A percentile compares a stretch with the other conserved stretches of the same genome.
Evolutionary conservation across 1,140 invertebrate species (phyloP).

Genomic region (Bicyclus anynana): DNA sequence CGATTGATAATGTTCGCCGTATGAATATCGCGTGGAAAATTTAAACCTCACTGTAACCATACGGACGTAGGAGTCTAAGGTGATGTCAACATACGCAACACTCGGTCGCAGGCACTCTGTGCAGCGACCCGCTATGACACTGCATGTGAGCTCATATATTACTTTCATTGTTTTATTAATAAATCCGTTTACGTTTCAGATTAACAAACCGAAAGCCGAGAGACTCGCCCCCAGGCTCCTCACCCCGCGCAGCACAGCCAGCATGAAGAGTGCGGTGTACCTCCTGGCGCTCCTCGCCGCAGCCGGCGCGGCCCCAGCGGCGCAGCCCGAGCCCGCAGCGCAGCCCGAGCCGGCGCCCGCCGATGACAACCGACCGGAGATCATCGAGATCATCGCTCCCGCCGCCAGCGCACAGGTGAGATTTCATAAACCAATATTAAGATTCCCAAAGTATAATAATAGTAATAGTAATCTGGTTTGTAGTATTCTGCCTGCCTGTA

Average conservation of each 20-base stretch:
- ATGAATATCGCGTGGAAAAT: not conserved
- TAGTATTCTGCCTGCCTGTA: too few relatives aligned
- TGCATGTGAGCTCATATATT: too few relatives aligned
- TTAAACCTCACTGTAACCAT: not conserved
- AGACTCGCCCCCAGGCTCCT: not conserved
- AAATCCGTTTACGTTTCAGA: not conserved
- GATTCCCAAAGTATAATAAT: too few relatives aligned
- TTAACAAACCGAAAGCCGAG: not conserved
- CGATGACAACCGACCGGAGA: slow-evolving; percentile 63
- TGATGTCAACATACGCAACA: not conserved
- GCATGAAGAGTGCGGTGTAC: slow-evolving; percentile 49
- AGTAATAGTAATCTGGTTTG: too few relatives aligned
- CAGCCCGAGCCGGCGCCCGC: slow-evolving; percentile 42
- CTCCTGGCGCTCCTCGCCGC: slow-evolving; percentile 42
- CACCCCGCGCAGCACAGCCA: not conserved
- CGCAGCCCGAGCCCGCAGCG: slow-evolving; percentile 36
- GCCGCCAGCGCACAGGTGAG: slow-evolving; percentile 67
- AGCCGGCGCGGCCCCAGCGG: slow-evolving; percentile 34
- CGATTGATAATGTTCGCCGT: not conserved
- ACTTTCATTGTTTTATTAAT: too few relatives aligned
- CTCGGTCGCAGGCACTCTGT: too few relatives aligned
- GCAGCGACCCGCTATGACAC: too few relatives aligned
- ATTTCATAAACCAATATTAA: too few relatives aligned
- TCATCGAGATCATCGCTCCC: slow-evolving; percentile 73
- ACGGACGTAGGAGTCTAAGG: too few relatives aligned